Evolutionary conservation across 2,113 vertebrate genomes (phyloP).

Genomic region (Microtus ochrogaster): DNA sequence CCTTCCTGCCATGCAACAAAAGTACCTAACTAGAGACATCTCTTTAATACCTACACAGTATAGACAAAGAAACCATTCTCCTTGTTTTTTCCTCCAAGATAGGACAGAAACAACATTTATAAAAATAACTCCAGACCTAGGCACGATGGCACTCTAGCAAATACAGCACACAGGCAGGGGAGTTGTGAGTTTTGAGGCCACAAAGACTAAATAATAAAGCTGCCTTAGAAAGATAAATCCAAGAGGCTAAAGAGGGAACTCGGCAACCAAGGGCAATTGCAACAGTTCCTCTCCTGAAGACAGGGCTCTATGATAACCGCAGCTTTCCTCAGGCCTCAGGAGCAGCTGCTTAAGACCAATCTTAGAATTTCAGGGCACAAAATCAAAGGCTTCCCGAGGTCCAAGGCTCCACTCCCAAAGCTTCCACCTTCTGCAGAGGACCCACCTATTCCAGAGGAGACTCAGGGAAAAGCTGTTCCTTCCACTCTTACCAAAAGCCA

Average conservation of each 20-base stretch:
- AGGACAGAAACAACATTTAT: slow-evolving; percentile 1
- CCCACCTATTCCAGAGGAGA: background rate
- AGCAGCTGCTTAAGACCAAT: background rate
- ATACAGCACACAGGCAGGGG: background rate
- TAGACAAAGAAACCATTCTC: background rate
- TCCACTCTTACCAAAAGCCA: background rate
- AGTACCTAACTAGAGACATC: background rate
- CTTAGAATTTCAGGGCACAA: background rate
- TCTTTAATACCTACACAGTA: background rate
- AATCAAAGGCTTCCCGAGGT: background rate
- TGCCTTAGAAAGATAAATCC: background rate
- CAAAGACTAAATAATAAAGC: background rate
- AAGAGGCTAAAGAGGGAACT: background rate
- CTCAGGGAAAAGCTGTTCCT: background rate
- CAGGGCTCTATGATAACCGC: background rate
- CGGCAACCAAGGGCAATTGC: background rate
- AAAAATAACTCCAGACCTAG: background rate
- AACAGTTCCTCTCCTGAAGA: background rate
- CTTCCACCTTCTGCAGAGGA: background rate
- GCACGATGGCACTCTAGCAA: background rate
- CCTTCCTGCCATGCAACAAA: background rate
- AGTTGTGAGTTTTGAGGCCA: background rate
- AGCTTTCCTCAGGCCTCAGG: background rate
- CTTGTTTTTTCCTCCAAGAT: background rate
- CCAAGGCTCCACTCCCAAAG: background rate